These are phyloP conservation scores for Pemphigus obesinymphae DNA, from an alignment of 1,140 invertebrate species.

Conservation along the genomic window DNA sequence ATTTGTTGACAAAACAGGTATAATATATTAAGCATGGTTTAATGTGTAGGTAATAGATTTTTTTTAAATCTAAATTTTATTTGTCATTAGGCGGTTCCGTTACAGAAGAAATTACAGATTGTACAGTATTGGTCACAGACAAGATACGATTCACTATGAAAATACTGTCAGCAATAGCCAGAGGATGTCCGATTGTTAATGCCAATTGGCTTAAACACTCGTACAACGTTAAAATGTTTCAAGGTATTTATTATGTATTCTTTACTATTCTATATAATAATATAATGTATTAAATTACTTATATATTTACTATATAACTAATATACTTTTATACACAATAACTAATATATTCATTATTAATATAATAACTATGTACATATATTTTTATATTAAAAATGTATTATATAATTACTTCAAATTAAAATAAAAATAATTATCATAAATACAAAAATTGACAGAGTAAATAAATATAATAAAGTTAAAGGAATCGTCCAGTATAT, in stretches of 20 bases:
- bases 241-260: background rate
- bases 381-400: no score
- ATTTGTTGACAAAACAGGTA: constrained; percentile 30
- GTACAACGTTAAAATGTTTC: constrained; percentile 46
- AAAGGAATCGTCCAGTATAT: no score
- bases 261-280: background rate
- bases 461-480: no score
- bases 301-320: no score
- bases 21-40: background rate
- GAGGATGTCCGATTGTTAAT: constrained; percentile 53
- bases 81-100: constrained; percentile 49
- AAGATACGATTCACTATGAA: constrained; percentile 55
- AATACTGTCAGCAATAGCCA: constrained; percentile 53
- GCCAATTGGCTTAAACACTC: constrained; percentile 52
- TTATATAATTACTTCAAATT: no score
- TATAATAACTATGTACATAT: no score
- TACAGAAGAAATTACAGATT: constrained; percentile 49
- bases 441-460: no score
- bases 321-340: no score
- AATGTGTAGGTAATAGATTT: no score
- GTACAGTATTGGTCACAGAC: constrained; percentile 54
- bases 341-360: no score
- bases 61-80: background rate
- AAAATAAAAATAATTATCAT: no score
- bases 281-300: background rate